phyloP scores from a whole-genome alignment of 2,888 invertebrate genomes.

The Zeuzera pyrina region DNA sequence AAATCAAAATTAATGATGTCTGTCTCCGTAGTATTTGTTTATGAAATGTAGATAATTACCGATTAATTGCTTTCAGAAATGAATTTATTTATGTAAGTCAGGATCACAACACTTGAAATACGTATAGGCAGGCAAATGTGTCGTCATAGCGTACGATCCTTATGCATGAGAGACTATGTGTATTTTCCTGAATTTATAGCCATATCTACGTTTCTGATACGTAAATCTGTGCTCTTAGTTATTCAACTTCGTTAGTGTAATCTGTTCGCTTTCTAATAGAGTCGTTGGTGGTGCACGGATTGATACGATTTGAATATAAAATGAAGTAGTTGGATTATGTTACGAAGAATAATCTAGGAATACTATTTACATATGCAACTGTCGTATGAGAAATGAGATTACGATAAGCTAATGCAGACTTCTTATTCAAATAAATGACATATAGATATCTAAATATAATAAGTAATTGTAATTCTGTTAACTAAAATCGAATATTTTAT shows the following conservation, averaged over 20 bases:
- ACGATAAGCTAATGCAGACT: too few species aligned
- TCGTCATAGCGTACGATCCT: constrained; percentile 44
- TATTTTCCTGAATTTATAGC: constrained; percentile 29
- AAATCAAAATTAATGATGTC: too few species aligned
- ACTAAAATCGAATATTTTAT: constrained; percentile 8
- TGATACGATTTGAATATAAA: constrained; percentile 34
- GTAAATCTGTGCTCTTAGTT: constrained; percentile 18
- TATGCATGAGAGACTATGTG: constrained; percentile 43
- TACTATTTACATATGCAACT: too few species aligned
- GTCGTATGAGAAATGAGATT: too few species aligned
- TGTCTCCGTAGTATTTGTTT: too few species aligned
- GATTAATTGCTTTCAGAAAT: constrained; percentile 46
- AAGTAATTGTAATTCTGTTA: constrained; percentile 5
- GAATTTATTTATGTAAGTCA: constrained; percentile 35
- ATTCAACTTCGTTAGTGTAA: constrained; percentile 46
- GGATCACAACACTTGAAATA: constrained; percentile 46
- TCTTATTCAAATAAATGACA: too few species aligned
- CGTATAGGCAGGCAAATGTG: constrained; percentile 35
- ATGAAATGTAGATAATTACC: too few species aligned
- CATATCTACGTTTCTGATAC: constrained; percentile 24
- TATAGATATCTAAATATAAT: too few species aligned
- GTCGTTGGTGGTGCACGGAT: constrained; percentile 28
- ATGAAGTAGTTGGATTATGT: constrained; percentile 13
- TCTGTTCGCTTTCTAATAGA: constrained; percentile 48
- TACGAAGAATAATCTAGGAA: too few species aligned